Base-by-base conservation (phyloP, 2,888 invertebrate genomes). In the Rhagium mordax region DNA sequence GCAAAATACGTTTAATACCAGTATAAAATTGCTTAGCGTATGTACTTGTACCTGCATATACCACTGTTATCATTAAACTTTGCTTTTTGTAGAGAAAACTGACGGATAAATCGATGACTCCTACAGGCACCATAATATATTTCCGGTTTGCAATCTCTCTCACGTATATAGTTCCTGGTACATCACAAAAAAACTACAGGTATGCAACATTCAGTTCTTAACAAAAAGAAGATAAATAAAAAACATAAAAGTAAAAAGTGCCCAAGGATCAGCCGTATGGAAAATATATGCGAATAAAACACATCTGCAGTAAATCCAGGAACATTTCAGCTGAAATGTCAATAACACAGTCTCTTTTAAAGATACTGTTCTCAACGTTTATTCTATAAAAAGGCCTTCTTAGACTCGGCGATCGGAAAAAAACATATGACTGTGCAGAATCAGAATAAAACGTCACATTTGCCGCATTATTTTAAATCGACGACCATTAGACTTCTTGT, bases 281-380 rank as follows among this genome's bases (percentile, higher is more conserved):
- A 69, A 69, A 65, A 55, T 48, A 33, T 62, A 55, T 49, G 59
- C 20, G 55, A 48, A 71, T 59, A 33, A 60, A 66, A 66, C 24
- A 33, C 70, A 70, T 60, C 65, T 71, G 66, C 15, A 51, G 20
- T 20, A 29, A 47, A 20, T 57, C n/a, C 47, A 15, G 49, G n/a
- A 18, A 61, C 4, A 41, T 64, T 33, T 21, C 41, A 15, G 62
- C 49, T 41, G 71, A 59, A 49, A 71, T 48, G 65, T 49, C 71
- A 71, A 71, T 65, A 66, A 16, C 71, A 66, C 71, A 66, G 64
- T 24, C 48, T 61, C 24, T 53, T 48, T 62, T 33, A 15, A 24
- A 62, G 62, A 49, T 16, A 48, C 49, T 27, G 61, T 48, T 62
- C 48, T 24, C 62, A 49, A 62, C 21, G 49, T 62, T 16, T 49